Evolutionary conservation across 2,797 vertebrate species (phyloP).

Genomic region (Salarias fasciatus): DNA sequence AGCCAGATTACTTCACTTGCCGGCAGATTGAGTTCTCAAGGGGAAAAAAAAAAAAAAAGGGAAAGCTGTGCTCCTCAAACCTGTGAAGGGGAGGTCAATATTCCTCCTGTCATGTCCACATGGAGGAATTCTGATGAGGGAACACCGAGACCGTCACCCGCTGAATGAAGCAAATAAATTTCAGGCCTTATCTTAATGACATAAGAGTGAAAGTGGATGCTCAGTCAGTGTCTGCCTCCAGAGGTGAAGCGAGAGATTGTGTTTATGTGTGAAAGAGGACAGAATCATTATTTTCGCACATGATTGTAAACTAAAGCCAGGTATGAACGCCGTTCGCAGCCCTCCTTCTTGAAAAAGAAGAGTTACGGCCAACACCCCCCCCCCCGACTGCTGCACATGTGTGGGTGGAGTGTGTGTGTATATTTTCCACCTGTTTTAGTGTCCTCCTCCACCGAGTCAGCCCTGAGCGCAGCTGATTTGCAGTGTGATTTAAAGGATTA

Average conservation of each 20-base stretch:
- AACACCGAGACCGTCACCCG: slow-evolving; percentile 22
- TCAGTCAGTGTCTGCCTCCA: slow-evolving; percentile 11
- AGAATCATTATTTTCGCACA: slow-evolving; percentile 9
- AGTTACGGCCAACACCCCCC: slow-evolving; percentile 14
- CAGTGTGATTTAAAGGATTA: slow-evolving; percentile 58
- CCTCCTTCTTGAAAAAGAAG: slow-evolving; percentile 10
- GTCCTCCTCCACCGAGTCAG: slow-evolving; percentile 36
- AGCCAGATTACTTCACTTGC: slow-evolving; percentile 30
- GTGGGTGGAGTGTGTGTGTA: not conserved
- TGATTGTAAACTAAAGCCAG: slow-evolving; percentile 18
- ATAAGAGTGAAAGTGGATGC: slow-evolving; percentile 29
- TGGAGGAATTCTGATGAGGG: slow-evolving; percentile 26
- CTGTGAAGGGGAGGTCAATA: not conserved
- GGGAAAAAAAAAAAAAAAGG: slow-evolving; percentile 2
- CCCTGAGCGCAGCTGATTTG: slow-evolving; percentile 40
- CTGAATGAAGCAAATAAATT: slow-evolving; percentile 53
- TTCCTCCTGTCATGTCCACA: slow-evolving; percentile 14
- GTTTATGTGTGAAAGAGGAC: not conserved
- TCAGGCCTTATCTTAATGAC: slow-evolving; percentile 56
- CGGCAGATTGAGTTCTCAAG: not conserved
- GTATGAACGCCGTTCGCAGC: slow-evolving; percentile 21
- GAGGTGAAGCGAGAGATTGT: no score
- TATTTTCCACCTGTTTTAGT: slow-evolving; percentile 26
- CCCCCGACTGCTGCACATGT: not conserved
- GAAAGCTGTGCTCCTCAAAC: no score